Percentiles rank a stretch among this genome's conserved stretches.
Conservation (phyloP, 2,797 vertebrate genomes). For the Buphagus erythrorhynchus region DNA sequence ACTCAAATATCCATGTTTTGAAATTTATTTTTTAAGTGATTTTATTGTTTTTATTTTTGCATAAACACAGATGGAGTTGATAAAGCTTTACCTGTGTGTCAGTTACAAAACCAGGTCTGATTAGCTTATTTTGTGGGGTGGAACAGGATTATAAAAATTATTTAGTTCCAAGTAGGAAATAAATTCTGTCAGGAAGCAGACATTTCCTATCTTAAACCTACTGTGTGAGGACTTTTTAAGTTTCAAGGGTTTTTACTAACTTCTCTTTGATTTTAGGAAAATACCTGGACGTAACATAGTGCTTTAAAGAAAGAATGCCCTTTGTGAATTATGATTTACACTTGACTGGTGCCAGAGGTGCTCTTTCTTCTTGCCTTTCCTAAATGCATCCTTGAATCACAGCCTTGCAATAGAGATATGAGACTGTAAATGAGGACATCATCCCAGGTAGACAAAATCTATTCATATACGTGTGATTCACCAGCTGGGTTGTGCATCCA, state of each 20-base stretch:
- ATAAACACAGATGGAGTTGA: not conserved
- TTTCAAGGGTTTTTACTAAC: not conserved
- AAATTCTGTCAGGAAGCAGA: not conserved
- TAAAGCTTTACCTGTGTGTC: not conserved
- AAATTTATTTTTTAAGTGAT: not conserved
- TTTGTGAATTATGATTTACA: not conserved
- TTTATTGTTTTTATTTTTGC: not conserved
- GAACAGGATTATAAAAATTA: not conserved
- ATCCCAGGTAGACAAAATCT: not conserved
- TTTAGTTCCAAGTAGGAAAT: not conserved
- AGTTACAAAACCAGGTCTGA: not conserved
- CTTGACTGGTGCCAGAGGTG: not conserved
- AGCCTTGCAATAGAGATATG: fast-evolving
- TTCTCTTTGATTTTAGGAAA: not conserved
- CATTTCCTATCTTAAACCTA: not conserved
- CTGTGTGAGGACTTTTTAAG: not conserved
- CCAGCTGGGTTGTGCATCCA: not conserved
- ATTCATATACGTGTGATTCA: not conserved
- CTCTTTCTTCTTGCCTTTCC: not conserved
- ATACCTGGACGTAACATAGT: not conserved
- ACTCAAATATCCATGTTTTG: not conserved
- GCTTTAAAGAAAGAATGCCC: not conserved
- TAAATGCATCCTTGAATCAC: not conserved
- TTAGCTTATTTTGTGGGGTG: not conserved
- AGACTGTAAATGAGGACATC: not conserved